These are phyloP conservation scores for Whitmania pigra DNA, from an alignment of 1,140 invertebrate species.

Conservation along the genomic window DNA sequence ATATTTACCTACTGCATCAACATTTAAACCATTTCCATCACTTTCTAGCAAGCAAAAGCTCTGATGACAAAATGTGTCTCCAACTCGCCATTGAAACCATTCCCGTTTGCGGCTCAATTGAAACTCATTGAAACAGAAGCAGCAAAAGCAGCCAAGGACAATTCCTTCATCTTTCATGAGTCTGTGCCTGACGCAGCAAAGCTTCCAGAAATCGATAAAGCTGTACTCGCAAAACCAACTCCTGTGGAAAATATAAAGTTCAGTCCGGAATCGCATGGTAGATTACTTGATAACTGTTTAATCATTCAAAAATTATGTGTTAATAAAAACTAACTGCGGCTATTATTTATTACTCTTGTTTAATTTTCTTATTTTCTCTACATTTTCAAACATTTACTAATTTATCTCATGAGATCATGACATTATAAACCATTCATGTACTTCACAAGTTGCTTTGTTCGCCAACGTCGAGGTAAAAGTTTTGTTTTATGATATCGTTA, in stretches of 20 bases:
- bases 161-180: slow-evolving; percentile 72
- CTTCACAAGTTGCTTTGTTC: too few relatives aligned
- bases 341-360: background rate
- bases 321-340: background rate
- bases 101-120: slow-evolving; percentile 55
- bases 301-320: background rate
- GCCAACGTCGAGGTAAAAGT: too few relatives aligned
- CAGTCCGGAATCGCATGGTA: background rate
- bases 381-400: background rate
- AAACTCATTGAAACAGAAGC: slow-evolving; percentile 57
- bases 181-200: slow-evolving; percentile 72
- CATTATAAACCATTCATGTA: too few relatives aligned
- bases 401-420: background rate
- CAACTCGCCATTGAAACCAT: slow-evolving; percentile 48
- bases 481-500: too few relatives aligned
- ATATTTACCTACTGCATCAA: background rate
- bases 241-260: slow-evolving; percentile 8
- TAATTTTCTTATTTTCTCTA: background rate
- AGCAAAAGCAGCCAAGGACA: slow-evolving; percentile 81
- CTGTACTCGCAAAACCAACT: slow-evolving; percentile 61
- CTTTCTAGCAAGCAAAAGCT: slow-evolving; percentile 55
- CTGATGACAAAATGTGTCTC: slow-evolving; percentile 56
- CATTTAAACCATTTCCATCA: background rate
- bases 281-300: background rate
- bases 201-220: slow-evolving; percentile 64